Evolutionary conservation across 2,113 vertebrate species (phyloP).

Genomic region (Gnathonemus longibarbis): DNA sequence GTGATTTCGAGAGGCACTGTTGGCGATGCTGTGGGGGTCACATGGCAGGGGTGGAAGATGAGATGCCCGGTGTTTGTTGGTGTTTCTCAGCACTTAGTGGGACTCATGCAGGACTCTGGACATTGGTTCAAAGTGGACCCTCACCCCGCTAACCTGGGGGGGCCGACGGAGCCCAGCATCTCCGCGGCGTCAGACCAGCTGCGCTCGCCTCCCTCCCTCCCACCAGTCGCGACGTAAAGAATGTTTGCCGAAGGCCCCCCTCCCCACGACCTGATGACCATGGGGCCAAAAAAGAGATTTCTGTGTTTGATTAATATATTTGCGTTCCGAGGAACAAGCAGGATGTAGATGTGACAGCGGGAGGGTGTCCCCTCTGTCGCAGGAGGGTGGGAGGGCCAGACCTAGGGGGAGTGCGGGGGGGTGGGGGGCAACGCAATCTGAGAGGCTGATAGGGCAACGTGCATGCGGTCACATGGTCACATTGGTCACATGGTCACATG

Average conservation of each 20-base stretch:
- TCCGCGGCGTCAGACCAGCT: neutral
- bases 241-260: neutral
- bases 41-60: neutral
- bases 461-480: neutral
- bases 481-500: neutral
- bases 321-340: slow-evolving; percentile 52
- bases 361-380: slow-evolving; percentile 55
- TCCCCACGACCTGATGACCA: slow-evolving; percentile 23
- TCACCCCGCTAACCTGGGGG: slow-evolving; percentile 2
- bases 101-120: neutral
- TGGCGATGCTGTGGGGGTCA: neutral
- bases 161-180: neutral
- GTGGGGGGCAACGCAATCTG: neutral
- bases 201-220: neutral
- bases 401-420: neutral
- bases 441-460: neutral
- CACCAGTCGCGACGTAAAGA: neutral
- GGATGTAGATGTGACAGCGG: slow-evolving; percentile 10
- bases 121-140: neutral
- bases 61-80: slow-evolving; percentile 11
- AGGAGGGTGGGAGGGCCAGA: slow-evolving; percentile 26
- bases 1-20: neutral
- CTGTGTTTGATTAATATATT: slow-evolving; percentile 63
- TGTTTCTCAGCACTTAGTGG: neutral
- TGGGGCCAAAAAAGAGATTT: slow-evolving; percentile 40